phyloP scores from a whole-genome alignment of 2,113 vertebrate genomes.

The Glaucidium brasilianum region DNA sequence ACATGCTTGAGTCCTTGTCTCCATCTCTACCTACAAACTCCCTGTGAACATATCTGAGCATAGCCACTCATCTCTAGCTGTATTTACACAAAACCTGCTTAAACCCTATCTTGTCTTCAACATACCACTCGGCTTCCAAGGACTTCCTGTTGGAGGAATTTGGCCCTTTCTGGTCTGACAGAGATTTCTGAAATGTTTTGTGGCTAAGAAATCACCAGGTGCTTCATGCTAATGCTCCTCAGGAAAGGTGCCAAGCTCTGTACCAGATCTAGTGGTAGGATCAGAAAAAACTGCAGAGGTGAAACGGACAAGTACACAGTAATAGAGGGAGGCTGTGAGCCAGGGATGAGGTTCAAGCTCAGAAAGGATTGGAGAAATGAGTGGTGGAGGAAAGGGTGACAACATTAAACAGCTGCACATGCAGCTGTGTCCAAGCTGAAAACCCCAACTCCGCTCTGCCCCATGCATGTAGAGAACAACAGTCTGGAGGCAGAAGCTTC shows the following conservation, averaged over 20 bases:
- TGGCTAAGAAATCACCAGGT: neutral
- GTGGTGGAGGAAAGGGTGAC: neutral
- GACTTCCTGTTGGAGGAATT: neutral
- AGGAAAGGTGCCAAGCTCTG: neutral
- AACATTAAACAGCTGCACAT: neutral
- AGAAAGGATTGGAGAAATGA: neutral
- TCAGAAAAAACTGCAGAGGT: neutral
- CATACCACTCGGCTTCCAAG: neutral
- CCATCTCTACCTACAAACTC: neutral
- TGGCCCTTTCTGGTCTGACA: neutral
- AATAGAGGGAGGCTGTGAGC: neutral
- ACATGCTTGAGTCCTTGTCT: neutral
- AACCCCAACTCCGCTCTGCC: accelerated
- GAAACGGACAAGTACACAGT: neutral
- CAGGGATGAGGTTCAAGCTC: neutral
- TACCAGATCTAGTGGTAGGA: neutral
- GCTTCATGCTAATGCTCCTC: neutral
- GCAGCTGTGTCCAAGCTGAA: neutral
- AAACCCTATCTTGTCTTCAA: neutral
- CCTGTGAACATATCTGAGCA: neutral
- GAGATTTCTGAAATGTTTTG: neutral
- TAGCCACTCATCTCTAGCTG: neutral
- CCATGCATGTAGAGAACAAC: neutral
- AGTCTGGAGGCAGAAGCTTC: neutral
- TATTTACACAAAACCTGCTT: neutral